Conservation (phyloP, 1,140 invertebrate genomes). For the Euura saliciscinereae region DNA sequence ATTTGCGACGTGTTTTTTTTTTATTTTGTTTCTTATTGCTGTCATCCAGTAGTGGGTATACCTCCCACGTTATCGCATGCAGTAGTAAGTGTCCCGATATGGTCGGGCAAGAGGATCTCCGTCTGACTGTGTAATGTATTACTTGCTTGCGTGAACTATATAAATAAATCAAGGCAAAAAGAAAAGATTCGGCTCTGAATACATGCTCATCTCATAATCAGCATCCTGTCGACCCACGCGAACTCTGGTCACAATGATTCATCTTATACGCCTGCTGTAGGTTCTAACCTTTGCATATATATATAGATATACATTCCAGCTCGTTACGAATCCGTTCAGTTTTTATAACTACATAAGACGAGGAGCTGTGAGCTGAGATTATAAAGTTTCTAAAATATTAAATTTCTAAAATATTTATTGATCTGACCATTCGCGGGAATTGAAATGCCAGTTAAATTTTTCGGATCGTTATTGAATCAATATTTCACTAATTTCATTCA, state of each 20-base stretch:
- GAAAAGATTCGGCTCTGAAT: no score
- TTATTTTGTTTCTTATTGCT: no score
- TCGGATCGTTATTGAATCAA: no score
- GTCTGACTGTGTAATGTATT: not conserved
- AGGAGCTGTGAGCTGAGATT: not conserved
- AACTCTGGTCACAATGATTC: not conserved
- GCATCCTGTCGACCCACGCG: not conserved
- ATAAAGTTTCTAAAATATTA: slow-evolving; percentile 5
- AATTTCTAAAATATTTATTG: not conserved
- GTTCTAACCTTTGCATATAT: not conserved
- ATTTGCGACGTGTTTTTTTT: not conserved
- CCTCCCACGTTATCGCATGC: not conserved
- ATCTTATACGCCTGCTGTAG: not conserved
- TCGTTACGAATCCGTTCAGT: no score
- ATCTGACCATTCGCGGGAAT: no score
- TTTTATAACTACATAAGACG: not conserved
- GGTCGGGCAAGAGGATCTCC: not conserved
- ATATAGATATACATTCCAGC: no score
- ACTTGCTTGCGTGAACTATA: no score
- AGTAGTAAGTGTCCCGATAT: not conserved
- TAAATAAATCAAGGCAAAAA: no score
- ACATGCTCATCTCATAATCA: not conserved
- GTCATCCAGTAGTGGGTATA: not conserved
- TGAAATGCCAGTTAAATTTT: no score
- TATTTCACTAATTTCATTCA: no score